phyloP scores from a whole-genome alignment of 2,888 invertebrate species.

The Gymnocheta viridis region DNA sequence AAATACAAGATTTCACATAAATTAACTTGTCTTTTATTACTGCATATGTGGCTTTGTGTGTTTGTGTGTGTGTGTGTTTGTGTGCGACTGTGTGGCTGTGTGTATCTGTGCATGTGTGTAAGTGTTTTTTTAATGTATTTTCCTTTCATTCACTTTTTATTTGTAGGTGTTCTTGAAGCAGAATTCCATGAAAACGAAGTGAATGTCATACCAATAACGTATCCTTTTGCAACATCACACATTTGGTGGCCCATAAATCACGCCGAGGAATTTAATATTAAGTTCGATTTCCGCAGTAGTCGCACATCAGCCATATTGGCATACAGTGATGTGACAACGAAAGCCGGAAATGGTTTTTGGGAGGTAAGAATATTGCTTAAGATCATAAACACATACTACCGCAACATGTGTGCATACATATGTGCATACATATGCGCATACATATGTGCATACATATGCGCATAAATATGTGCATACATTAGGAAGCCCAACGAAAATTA shows the following conservation, averaged over 20 bases:
- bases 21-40: constrained; percentile 21
- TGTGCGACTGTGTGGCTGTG: not conserved
- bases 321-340: constrained; percentile 89
- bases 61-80: not conserved
- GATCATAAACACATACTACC: constrained; percentile 14
- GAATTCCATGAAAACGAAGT: constrained; percentile 93
- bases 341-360: constrained; percentile 91
- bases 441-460: not conserved
- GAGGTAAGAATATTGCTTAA: constrained; percentile 84
- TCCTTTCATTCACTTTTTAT: constrained; percentile 7
- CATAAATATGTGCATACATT: not conserved
- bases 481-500: not conserved
- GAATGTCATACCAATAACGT: constrained; percentile 94
- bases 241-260: constrained; percentile 93
- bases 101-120: not conserved
- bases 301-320: constrained; percentile 92
- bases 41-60: not conserved
- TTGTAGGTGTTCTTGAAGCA: constrained; percentile 87
- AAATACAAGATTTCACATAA: constrained; percentile 24
- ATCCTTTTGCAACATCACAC: constrained; percentile 94
- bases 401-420: not conserved
- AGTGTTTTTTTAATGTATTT: not conserved
- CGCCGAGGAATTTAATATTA: constrained; percentile 88
- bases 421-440: not conserved
- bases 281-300: constrained; percentile 93